phyloP scores from a whole-genome alignment of 1,140 invertebrate genomes.

The Drosophila nigromelanica region DNA sequence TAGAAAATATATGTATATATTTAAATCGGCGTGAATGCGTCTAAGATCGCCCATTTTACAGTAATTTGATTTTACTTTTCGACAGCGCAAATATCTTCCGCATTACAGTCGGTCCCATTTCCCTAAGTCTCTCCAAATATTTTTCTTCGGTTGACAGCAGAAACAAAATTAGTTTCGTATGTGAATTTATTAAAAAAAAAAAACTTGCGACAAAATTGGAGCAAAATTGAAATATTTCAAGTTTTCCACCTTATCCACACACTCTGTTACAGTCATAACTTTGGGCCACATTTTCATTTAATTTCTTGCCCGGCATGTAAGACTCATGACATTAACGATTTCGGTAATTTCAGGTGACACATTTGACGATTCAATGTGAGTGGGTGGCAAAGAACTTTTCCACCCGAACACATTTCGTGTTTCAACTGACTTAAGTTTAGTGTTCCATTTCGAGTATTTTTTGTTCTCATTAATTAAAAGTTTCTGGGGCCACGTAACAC shows the following conservation, averaged over 20 bases:
- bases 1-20: constrained; percentile 54
- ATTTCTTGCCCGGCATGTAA: constrained; percentile 14
- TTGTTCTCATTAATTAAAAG: constrained; percentile 50
- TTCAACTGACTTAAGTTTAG: constrained; percentile 45
- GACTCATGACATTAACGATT: constrained; percentile 67
- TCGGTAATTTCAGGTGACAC: constrained; percentile 70
- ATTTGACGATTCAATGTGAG: constrained; percentile 32
- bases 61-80: constrained; percentile 59
- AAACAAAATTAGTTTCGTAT: not conserved
- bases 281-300: constrained; percentile 40
- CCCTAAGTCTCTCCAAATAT: constrained; percentile 49
- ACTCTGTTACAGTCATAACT: constrained; percentile 32
- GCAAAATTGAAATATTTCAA: constrained; percentile 24
- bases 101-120: constrained; percentile 38
- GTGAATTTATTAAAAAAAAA: constrained; percentile 4
- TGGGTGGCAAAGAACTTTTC: constrained; percentile 16
- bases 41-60: constrained; percentile 57
- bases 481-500: constrained; percentile 23
- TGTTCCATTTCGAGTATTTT: constrained; percentile 35
- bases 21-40: constrained; percentile 40
- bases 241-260: constrained; percentile 14
- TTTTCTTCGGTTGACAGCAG: constrained; percentile 15
- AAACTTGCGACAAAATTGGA: not conserved
- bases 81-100: constrained; percentile 61
- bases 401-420: not conserved